phyloP scores from a whole-genome alignment of 2,113 vertebrate species.

The Vimba vimba region DNA sequence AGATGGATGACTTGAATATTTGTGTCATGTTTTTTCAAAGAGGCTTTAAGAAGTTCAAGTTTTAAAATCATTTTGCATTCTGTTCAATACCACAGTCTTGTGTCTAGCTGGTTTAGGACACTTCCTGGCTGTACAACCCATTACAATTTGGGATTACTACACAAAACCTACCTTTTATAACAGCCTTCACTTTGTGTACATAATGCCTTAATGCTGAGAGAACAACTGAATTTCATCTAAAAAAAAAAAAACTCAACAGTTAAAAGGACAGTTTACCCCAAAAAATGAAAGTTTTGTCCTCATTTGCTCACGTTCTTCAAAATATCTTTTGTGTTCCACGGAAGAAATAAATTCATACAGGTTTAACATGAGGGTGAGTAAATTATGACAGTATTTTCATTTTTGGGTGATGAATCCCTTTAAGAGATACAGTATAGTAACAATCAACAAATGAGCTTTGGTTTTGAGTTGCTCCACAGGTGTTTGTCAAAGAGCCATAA shows the following conservation, averaged over 20 bases:
- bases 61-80: not conserved
- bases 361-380: not conserved
- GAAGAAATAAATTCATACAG: not conserved
- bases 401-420: not conserved
- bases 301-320: not conserved
- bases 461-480: not conserved
- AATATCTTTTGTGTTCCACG: not conserved
- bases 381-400: not conserved
- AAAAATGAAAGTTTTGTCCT: not conserved
- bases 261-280: not conserved
- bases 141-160: not conserved
- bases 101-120: not conserved
- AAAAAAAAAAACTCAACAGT: not conserved
- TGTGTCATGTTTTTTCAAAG: not conserved
- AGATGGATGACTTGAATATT: not conserved
- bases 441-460: conserved; percentile 25
- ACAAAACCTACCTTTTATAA: not conserved
- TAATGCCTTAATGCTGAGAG: not conserved
- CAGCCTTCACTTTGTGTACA: not conserved
- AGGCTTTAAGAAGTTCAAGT: not conserved
- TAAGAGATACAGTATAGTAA: not conserved
- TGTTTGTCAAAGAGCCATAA: conserved; percentile 12
- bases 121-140: not conserved
- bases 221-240: not conserved
- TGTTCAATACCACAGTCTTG: not conserved